Evolutionary conservation across 2,797 vertebrate genomes (phyloP).

Genomic region (Antrozous pallidus): DNA sequence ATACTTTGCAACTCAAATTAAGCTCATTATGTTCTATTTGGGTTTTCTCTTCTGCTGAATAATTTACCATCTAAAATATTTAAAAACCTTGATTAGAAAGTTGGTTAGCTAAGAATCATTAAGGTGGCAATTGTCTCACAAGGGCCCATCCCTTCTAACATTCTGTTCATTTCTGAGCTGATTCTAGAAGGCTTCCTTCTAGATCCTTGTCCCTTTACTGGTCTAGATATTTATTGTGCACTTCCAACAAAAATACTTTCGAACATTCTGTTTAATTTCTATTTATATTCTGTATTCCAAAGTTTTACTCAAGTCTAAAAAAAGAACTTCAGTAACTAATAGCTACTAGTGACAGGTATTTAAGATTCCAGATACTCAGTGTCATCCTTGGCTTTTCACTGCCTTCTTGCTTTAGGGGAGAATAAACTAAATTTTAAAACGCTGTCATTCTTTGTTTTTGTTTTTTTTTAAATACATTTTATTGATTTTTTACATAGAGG

Average conservation of each 20-base stretch:
- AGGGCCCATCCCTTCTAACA: not conserved
- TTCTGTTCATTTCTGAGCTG: slow-evolving; percentile 47
- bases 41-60: not conserved
- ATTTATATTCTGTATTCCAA: slow-evolving; percentile 80
- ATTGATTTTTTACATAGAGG: no score
- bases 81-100: not conserved
- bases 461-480: not conserved
- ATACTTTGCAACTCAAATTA: slow-evolving; percentile 5
- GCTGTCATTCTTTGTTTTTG: not conserved
- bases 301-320: slow-evolving; percentile 73
- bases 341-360: slow-evolving; percentile 22
- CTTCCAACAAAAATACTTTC: slow-evolving; percentile 71
- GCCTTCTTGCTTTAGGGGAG: not conserved
- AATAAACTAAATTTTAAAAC: slow-evolving; percentile 4
- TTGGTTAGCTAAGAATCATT: not conserved
- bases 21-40: slow-evolving; percentile 21
- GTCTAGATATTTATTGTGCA: slow-evolving; percentile 68
- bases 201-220: not conserved
- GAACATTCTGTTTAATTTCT: slow-evolving; percentile 78
- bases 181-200: not conserved
- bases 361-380: not conserved
- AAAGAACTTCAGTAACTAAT: slow-evolving; percentile 70
- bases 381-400: slow-evolving; percentile 3
- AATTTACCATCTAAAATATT: slow-evolving; percentile 31
- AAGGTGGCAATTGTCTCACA: not conserved